Conservation (phyloP, 2,797 vertebrate genomes). For the Gallirallus australis region DNA sequence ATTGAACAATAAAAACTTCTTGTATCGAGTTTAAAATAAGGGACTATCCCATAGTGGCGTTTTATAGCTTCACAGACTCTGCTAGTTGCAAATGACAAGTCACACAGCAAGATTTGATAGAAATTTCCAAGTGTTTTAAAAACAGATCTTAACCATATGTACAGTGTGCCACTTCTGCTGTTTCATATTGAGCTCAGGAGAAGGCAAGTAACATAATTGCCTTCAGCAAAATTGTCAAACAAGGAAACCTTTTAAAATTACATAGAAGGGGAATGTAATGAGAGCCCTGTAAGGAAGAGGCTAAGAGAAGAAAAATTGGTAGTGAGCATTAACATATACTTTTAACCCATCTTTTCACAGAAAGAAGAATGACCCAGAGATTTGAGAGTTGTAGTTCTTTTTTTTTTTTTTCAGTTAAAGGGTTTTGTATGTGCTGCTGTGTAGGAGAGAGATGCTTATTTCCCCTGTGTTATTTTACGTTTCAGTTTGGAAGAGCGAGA, state of each 20-base stretch:
- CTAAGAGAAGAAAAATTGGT: neutral
- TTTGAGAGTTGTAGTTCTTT: neutral
- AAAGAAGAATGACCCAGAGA: slow-evolving; percentile 4
- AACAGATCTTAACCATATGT: slow-evolving; percentile 13
- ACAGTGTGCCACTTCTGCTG: slow-evolving; percentile 6
- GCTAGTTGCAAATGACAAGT: neutral
- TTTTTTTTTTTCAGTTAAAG: neutral
- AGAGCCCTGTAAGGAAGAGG: slow-evolving; percentile 11
- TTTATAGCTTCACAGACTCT: neutral
- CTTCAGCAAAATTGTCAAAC: slow-evolving; percentile 52
- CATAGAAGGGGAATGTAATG: neutral
- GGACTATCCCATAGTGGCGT: neutral
- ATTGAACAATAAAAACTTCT: neutral
- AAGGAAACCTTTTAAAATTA: slow-evolving; percentile 41
- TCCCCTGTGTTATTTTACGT: neutral
- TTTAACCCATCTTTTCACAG: slow-evolving; percentile 16
- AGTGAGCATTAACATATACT: slow-evolving; percentile 7
- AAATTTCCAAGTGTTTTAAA: slow-evolving; percentile 17
- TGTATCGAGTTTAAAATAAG: neutral
- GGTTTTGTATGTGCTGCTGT: neutral
- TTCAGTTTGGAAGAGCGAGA: slow-evolving; percentile 20
- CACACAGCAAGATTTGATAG: neutral
- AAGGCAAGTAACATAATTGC: slow-evolving; percentile 40
- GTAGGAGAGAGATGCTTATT: neutral
- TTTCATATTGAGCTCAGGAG: slow-evolving; percentile 12